Base-by-base conservation (phyloP, 2,797 vertebrate species). In the Tenualosa ilisha region DNA sequence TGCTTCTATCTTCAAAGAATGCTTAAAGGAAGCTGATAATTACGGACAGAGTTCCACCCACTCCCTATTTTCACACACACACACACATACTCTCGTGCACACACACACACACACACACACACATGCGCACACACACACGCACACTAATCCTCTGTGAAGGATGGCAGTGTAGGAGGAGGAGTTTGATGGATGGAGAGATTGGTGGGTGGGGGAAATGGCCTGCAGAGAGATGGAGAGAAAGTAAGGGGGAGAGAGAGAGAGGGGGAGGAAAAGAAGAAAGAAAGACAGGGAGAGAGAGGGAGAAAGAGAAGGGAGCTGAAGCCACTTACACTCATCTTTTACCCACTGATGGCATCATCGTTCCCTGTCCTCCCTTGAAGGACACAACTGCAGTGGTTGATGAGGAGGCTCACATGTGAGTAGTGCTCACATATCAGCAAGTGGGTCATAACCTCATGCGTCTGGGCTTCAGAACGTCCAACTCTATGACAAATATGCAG, bases 321-420 rank as follows among this genome's bases (percentile, higher is more conserved):
- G 31, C 31, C 3, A 37, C 24, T 75, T 31, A 31, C 26, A 12
- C 24, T 31, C 63, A 65, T 31, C 63, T 24, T 31, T 12, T 12
- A 2, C 24, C 24, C 63, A 31, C 9, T 24, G n/a, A 6, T 65
- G 63, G 63, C 63, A 65, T 65, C 63, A 65, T 85, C 72, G 83
- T 81, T 63, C 68, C 84, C 53, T 51, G 68, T 24, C 82, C 82
- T 68, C 68, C 56, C 0, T 63, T 85, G 56, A 87, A 87, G 86
- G 86, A 85, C 84, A 83, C 81, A 43, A 43, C 68, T 40, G 68
- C 68, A 6, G 26, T 17, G 37, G 68, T 12, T 15, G 37, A 6
- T 17, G 68, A 68, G 26, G 63, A 40, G 65, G 26, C 26, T 22
- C 2, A 31, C 37, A 13, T 22, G 22, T 59, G 56, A 59, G 56